phyloP scores from a whole-genome alignment of 2,797 vertebrate genomes.

The Merluccius polli region DNA sequence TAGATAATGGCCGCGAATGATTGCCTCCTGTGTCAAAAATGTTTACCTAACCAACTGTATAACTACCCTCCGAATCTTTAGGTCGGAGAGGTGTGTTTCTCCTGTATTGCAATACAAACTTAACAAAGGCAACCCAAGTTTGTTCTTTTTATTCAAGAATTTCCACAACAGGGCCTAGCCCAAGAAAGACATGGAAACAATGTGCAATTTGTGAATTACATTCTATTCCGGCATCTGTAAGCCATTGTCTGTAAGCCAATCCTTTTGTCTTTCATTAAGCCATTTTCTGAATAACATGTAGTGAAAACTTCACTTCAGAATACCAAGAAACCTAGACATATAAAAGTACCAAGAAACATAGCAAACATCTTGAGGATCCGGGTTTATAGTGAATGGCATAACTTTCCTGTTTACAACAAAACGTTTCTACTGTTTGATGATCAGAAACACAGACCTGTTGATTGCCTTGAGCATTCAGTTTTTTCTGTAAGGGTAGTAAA shows the following conservation, averaged over 20 bases:
- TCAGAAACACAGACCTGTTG: not conserved
- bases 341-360: not conserved
- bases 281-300: not conserved
- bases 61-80: no score
- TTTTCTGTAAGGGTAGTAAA: no score
- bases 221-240: constrained; percentile 22
- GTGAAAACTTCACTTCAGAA: not conserved
- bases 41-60: no score
- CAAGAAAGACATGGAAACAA: not conserved
- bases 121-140: no score
- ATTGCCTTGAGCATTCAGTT: not conserved
- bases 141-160: no score
- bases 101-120: no score
- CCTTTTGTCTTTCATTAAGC: not conserved
- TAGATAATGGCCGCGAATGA: no score
- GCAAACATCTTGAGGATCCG: no score
- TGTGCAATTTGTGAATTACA: constrained; percentile 4
- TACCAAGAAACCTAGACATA: not conserved
- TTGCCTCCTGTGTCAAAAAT: no score
- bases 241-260: constrained; percentile 4
- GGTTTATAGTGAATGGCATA: not conserved
- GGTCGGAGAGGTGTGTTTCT: no score
- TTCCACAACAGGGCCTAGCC: no score
- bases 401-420: not conserved
- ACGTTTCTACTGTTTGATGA: not conserved